Evolutionary conservation across 2,113 vertebrate genomes (phyloP), one percentile per base, ranked within the genome.

Genomic region (Jacana jacana): DNA sequence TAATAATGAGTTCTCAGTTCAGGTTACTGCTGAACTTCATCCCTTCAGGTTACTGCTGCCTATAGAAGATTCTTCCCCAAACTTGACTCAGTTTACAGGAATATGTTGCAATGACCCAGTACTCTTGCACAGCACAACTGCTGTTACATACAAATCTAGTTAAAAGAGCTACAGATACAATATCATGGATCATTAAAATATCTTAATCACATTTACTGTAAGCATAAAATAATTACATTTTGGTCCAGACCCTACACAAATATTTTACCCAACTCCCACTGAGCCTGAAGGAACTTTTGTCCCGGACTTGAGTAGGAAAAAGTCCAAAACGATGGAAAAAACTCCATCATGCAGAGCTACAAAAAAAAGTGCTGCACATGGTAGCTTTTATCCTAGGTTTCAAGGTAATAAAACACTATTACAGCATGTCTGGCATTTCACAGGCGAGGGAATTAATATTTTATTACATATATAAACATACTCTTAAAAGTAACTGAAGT

Each of bases 391-490:
- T 96, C 58, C 84, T 54, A 72, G 42, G 42, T 82, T 95, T 87
- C 70, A 85, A 83, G 66, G 89, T 48, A 91, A 72, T 93, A 92
- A 95, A 95, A 89, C 76, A 78, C 51, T 69, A 94, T 94, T 95
- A 95, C 87, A 92, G 82, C 89, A 97, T 91, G 96, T 96, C 92
- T 97, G 91, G 95, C 92, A 95, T 92, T 96, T 95, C 80, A 89
- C 80, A 93, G 79, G 88, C 0, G 11, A 93, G 89, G 88, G 78
- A 93, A 97, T 95, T 94, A 94, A 48, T 57, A 83, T 95, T 96
- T 97, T 96, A 95, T 94, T 94, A 40, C 73, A 37, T 23, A 37
- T 52, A 89, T 93, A 96, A 96, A 95, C 82, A 89, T 83, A 90
- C 61, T 93, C 84, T 94, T 96, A 92, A 97, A 96, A 94, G 85